These are phyloP conservation scores for Vanessa tameamea DNA, from an alignment of 1,140 invertebrate genomes.

Conservation along the genomic window DNA sequence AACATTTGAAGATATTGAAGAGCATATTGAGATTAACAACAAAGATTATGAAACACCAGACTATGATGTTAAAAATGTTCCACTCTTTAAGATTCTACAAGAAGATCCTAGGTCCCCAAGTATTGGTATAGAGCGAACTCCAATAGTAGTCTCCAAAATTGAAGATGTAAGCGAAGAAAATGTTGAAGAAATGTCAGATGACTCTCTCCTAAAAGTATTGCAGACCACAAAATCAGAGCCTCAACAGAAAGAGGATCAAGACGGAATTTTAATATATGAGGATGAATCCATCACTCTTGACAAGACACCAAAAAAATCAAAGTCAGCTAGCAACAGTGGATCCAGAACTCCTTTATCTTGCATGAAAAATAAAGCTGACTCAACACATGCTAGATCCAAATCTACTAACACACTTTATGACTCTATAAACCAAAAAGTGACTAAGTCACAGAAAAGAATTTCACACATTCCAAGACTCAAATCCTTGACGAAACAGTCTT, in stretches of 20 bases:
- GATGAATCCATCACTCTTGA: slow-evolving; percentile 53
- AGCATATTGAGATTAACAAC: slow-evolving; percentile 32
- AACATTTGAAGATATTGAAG: slow-evolving; percentile 54
- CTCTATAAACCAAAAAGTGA: slow-evolving; percentile 48
- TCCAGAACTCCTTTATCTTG: slow-evolving; percentile 72
- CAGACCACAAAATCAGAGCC: slow-evolving; percentile 65
- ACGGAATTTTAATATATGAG: slow-evolving; percentile 72
- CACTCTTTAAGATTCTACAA: slow-evolving; percentile 59
- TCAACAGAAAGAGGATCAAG: slow-evolving; percentile 45
- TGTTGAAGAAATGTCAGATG: slow-evolving; percentile 77
- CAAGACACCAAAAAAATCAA: slow-evolving; percentile 68
- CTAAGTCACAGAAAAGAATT: slow-evolving; percentile 56
- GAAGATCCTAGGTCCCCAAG: slow-evolving; percentile 76
- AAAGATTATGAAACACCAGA: slow-evolving; percentile 32
- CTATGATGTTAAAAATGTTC: slow-evolving; percentile 51
- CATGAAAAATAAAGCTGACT: slow-evolving; percentile 73
- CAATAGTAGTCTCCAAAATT: slow-evolving; percentile 65
- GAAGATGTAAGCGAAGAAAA: slow-evolving; percentile 52
- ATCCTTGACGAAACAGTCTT: slow-evolving; percentile 59
- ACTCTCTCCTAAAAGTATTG: slow-evolving; percentile 67
- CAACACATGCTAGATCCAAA: slow-evolving; percentile 63
- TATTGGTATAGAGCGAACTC: slow-evolving; percentile 76
- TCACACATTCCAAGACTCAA: slow-evolving; percentile 74
- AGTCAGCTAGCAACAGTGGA: slow-evolving; percentile 55
- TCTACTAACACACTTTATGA: slow-evolving; percentile 65